Base-by-base conservation (phyloP, 2,797 vertebrate species). In the Anguilla obscura region DNA sequence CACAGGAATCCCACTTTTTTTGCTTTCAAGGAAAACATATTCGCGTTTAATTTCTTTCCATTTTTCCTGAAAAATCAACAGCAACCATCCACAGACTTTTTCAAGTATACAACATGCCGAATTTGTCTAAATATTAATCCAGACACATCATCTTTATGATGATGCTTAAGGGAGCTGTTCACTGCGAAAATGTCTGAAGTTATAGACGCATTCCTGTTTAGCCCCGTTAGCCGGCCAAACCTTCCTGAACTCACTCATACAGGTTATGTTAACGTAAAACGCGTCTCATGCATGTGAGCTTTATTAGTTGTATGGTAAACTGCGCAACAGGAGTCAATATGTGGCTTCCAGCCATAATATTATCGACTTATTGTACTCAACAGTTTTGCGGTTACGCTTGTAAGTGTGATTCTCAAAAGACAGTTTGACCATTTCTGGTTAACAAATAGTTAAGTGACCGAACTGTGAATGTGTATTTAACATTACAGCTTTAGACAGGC, bases 1-100 rank as follows among this genome's bases (percentile, higher is more conserved):
- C 89, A 69, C 89, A 87, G 86, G 94, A 94, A 93, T 94, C 92
- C 91, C 89, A 90, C 90, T 88, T 93, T 93, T 94, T 88, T 91
- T 90, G 89, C 91, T 90, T 92, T 90, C 90, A 93, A 89, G 90
- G 85, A 93, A 92, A 93, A 92, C 90, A 91, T 89, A 80, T n/a
- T 33, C 24, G n/a, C 33, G 4, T 79, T 63, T 27, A 6, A 7
- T 30, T 33, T 45, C 2, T 85, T 40, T 16, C 36, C 7, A 66
- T 85, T 85, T 66, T 63, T 40, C 2, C 36, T 36, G 24, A 84
- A 16, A 84, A 36, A 69, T n/a, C 76, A 82, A 33, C 84, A 54
- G 86, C 88, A 91, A 90, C 87, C 93, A 89, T 86, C 4, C 36
- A 12, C 54, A 60, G 0, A 40, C 52, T 4, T 27, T 9, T 58